Conservation (phyloP, 2,888 invertebrate species). For the Aromia moschata region DNA sequence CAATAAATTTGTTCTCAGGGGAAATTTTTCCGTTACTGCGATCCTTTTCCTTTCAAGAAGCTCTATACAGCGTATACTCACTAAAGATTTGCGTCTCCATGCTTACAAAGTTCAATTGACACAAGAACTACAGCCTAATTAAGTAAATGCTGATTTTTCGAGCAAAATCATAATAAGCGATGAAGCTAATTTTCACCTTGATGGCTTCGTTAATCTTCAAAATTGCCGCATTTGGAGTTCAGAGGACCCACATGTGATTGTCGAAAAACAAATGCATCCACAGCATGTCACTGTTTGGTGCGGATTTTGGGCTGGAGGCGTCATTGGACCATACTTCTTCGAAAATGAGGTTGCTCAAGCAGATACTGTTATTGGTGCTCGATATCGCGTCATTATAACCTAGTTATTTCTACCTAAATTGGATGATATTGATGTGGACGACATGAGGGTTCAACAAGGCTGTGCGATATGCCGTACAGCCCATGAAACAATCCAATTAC, state of each 20-base stretch:
- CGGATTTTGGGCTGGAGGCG: neutral
- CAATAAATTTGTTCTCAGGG: too few relatives aligned
- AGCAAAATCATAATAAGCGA: neutral
- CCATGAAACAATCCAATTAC: constrained; percentile 33
- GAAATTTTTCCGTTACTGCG: too few relatives aligned
- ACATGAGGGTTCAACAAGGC: constrained; percentile 41
- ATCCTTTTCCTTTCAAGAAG: neutral
- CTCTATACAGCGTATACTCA: neutral
- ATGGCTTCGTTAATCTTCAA: neutral
- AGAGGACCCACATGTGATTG: neutral
- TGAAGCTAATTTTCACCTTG: neutral
- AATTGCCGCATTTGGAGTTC: neutral
- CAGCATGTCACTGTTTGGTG: neutral
- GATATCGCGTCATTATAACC: constrained; percentile 45
- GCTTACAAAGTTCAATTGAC: neutral
- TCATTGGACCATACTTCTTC: constrained; percentile 36
- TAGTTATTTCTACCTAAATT: constrained; percentile 45
- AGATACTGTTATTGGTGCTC: constrained; percentile 44
- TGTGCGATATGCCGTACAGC: constrained; percentile 37
- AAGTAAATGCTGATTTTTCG: neutral
- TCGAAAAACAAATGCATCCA: neutral
- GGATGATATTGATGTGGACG: constrained; percentile 38
- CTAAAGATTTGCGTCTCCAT: neutral
- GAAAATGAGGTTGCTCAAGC: constrained; percentile 39
- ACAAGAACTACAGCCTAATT: neutral